A percentile compares a stretch with the other conserved stretches of the same genome.
These are phyloP conservation scores for Mesaphorura yosii DNA, from an alignment of 1,140 invertebrate genomes.

Conservation along the genomic window DNA sequence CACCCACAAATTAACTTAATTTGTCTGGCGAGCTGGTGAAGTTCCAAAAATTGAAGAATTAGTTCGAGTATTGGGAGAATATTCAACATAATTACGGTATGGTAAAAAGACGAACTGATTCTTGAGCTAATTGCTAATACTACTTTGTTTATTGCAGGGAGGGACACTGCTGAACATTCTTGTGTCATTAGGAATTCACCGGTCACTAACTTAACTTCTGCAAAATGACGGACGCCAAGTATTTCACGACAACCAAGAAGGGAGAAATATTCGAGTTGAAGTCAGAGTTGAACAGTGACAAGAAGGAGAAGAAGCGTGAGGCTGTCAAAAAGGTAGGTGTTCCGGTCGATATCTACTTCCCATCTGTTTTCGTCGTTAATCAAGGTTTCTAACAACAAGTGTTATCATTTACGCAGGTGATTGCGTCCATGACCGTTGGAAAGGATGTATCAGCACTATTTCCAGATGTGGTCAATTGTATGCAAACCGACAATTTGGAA, in stretches of 20 bases:
- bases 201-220: no score
- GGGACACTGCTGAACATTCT: no score
- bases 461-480: constrained; percentile 99
- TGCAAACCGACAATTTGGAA: constrained; percentile 99
- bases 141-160: no score
- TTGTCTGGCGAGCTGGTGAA: not conserved
- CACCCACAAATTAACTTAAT: not conserved
- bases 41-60: not conserved
- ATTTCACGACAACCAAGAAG: constrained; percentile 99
- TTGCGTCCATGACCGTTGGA: constrained; percentile 99
- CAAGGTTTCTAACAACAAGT: not conserved
- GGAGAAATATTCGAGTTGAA: constrained; percentile 98
- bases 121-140: no score
- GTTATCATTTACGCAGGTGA: constrained; percentile 54
- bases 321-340: constrained; percentile 90
- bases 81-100: not conserved
- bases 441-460: constrained; percentile 92
- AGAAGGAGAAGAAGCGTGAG: constrained; percentile 99
- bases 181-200: no score
- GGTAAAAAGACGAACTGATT: no score
- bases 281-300: constrained; percentile 97
- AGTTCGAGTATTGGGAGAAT: not conserved
- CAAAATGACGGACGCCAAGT: constrained; percentile 96
- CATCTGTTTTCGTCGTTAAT: not conserved
- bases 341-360: not conserved